Conservation (phyloP, 2,113 vertebrate species). For the Hemicordylus capensis region DNA sequence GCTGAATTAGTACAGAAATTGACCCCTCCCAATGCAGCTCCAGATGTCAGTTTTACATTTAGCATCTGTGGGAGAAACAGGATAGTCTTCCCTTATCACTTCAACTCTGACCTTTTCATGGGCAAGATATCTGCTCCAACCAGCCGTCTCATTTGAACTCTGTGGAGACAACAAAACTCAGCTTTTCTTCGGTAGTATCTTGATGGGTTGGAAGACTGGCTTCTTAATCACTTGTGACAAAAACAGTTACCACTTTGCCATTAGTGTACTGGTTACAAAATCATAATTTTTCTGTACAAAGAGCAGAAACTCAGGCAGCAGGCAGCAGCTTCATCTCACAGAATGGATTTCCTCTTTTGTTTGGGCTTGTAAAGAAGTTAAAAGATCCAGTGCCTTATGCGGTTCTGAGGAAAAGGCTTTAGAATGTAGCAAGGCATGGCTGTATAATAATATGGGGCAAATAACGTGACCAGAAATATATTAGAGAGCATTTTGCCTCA, state of each 20-base stretch:
- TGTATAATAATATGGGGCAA: conserved; percentile 27
- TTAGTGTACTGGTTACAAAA: too few relatives aligned
- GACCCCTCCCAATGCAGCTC: conserved; percentile 7
- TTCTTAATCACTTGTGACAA: conserved; percentile 33
- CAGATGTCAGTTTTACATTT: conserved; percentile 33
- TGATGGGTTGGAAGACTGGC: neutral
- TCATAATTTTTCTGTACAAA: too few relatives aligned
- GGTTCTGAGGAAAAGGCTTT: conserved; percentile 23
- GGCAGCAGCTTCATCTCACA: conserved; percentile 7
- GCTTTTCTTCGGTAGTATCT: conserved; percentile 14
- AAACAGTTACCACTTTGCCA: conserved; percentile 25
- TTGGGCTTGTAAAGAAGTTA: conserved; percentile 27
- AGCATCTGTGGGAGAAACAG: neutral
- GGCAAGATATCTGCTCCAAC: conserved; percentile 20
- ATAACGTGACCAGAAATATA: conserved; percentile 7
- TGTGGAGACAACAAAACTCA: conserved; percentile 28
- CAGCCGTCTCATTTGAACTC: conserved; percentile 12
- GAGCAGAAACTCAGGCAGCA: conserved; percentile 19
- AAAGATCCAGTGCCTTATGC: conserved; percentile 18
- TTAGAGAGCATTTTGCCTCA: conserved; percentile 15
- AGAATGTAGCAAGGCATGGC: conserved; percentile 33
- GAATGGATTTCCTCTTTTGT: conserved; percentile 33
- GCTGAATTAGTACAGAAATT: neutral
- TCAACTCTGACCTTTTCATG: conserved; percentile 17
- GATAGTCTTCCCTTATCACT: conserved; percentile 17